Evolutionary conservation across 2,797 vertebrate species (phyloP).

Genomic region (Sphenodon punctatus): DNA sequence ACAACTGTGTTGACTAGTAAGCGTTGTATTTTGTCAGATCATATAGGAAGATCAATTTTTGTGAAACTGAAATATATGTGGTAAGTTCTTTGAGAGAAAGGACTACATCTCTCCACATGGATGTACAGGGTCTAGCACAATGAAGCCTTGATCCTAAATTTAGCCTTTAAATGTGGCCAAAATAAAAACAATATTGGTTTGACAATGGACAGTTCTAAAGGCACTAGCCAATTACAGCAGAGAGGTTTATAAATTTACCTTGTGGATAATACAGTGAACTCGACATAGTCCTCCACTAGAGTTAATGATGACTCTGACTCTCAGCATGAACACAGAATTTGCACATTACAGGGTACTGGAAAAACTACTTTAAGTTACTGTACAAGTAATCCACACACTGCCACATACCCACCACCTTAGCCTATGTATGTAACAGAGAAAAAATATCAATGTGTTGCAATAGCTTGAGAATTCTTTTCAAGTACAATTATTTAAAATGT

Average conservation of each 20-base stretch:
- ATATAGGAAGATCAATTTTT: background rate
- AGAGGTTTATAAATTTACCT: fast-evolving
- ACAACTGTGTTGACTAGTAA: no score
- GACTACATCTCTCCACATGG: background rate
- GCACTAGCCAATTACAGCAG: background rate
- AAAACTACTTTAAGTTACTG: background rate
- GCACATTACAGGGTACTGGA: background rate
- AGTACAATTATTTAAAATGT: background rate
- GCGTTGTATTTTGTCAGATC: background rate
- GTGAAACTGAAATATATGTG: background rate
- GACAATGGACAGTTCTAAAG: background rate
- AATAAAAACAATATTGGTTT: background rate
- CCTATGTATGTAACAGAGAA: background rate
- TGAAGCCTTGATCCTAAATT: background rate
- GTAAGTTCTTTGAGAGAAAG: background rate
- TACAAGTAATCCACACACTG: background rate
- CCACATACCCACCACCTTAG: background rate
- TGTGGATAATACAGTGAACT: fast-evolving
- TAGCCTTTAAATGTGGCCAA: background rate
- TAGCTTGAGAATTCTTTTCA: background rate
- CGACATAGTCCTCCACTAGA: fast-evolving
- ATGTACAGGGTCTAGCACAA: background rate
- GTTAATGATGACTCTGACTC: background rate
- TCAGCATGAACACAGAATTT: background rate
- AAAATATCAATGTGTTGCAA: background rate